Percentiles rank a stretch among this genome's conserved stretches.
These are phyloP conservation scores for Patella pellucida DNA, from an alignment of 2,888 invertebrate species.

Conservation along the genomic window DNA sequence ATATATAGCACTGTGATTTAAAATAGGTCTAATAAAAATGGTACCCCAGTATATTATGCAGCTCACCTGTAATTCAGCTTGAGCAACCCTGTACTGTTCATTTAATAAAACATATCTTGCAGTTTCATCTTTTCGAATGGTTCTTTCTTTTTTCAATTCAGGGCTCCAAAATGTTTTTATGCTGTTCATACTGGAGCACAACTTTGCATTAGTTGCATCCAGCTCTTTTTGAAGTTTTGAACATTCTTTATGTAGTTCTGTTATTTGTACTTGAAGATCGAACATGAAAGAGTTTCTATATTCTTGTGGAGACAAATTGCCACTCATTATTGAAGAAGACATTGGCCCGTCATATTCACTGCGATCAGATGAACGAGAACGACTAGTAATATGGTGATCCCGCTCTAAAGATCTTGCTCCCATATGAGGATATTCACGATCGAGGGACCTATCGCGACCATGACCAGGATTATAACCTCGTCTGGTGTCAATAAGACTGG, in stretches of 20 bases:
- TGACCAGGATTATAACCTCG: conserved; percentile 40
- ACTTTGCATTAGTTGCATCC: conserved; percentile 91
- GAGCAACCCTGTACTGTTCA: conserved; percentile 94
- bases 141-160: conserved; percentile 97
- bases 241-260: conserved; percentile 93
- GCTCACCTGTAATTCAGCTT: conserved; percentile 95
- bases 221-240: conserved; percentile 76
- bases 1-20: too few species aligned
- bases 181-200: conserved; percentile 99
- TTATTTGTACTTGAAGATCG: conserved; percentile 81
- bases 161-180: conserved; percentile 99
- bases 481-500: conserved; percentile 37
- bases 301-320: conserved; percentile 36
- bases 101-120: conserved; percentile 96
- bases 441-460: conserved; percentile 77
- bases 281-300: conserved; percentile 64
- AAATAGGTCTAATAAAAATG: too few species aligned
- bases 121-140: conserved; percentile 95
- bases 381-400: conserved; percentile 53
- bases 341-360: conserved; percentile 48
- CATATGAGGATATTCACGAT: conserved; percentile 73
- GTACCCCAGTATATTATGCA: too few species aligned
- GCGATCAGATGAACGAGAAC: conserved; percentile 61
- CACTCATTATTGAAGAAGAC: conserved; percentile 29
- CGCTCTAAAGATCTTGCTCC: conserved; percentile 67